Base-by-base conservation (phyloP, 2,113 vertebrate species). In the Otis tarda region DNA sequence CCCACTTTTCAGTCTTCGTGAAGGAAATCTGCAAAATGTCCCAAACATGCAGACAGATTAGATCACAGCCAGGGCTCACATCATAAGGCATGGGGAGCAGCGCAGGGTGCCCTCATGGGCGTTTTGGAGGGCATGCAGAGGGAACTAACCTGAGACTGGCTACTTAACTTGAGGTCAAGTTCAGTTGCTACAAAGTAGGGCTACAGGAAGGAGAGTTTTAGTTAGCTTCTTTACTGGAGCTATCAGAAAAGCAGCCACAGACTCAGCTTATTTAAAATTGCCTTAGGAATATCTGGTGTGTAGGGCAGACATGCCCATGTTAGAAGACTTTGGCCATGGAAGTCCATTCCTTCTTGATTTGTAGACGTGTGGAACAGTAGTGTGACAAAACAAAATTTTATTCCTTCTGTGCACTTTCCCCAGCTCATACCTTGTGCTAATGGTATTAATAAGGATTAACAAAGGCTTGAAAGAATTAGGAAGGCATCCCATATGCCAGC, bases 361-460 rank as follows among this genome's bases (percentile, higher is more conserved):
- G n/a, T 7, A 84, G 73, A 80, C 83, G 90, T 8, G 47, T 57
- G 57, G 57, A 80, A 55, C 83, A 87, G 55, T 47, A 64, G 17
- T 43, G 47, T 35, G 84, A 90, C n/a, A 82, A 94, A 57, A 10
- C 56, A 59, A 79, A 73, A 45, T 27, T 27, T n/a, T 70, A 73
- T 79, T 90, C 64, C 43, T 83, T 75, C 74, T 2, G 0, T 85
- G 70, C 49, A 87, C 53, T 59, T 79, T 81, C 52, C 53, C 53
- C 68, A 64, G 74, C 60, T 95, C 78, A 41, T 76, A 67, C 21
- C 6, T 90, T 88, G 39, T 94, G 80, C 64, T 95, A 89, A 92
- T 69, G 25, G 49, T 59, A 85, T 96, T 96, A 96, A 91, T 87
- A 82, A 91, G 78, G 86, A 90, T 96, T 96, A 94, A 94, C 45